These are phyloP conservation scores for Bufo gargarizans DNA, from an alignment of 2,113 vertebrate genomes.

Conservation along the genomic window DNA sequence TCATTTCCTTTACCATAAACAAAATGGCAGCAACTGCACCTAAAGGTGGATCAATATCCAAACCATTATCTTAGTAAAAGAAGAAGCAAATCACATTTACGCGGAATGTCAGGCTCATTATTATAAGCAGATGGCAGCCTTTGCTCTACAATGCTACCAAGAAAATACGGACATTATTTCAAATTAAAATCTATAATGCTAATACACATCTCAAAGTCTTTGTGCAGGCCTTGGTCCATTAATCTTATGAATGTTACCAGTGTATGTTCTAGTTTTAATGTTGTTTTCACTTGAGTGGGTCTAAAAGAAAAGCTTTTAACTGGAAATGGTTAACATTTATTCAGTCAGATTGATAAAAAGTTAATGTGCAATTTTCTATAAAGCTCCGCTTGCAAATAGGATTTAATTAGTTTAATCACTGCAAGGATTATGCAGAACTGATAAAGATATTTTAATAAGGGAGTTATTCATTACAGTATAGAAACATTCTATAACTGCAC, in stretches of 20 bases:
- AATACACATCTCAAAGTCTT: constrained; percentile 81
- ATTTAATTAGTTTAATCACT: constrained; percentile 59
- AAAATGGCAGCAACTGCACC: constrained; percentile 78
- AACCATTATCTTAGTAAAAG: constrained; percentile 86
- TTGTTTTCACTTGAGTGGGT: constrained; percentile 75
- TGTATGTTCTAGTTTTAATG: constrained; percentile 63
- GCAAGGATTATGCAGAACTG: not conserved
- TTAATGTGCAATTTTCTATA: constrained; percentile 75
- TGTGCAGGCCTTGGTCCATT: constrained; percentile 79
- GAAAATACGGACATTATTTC: constrained; percentile 90
- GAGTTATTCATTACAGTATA: constrained; percentile 4
- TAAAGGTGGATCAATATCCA: constrained; percentile 88
- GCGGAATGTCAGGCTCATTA: constrained; percentile 91
- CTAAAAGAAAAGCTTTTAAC: constrained; percentile 73
- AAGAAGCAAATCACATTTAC: constrained; percentile 88
- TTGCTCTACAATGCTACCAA: constrained; percentile 81
- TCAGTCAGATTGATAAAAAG: constrained; percentile 75
- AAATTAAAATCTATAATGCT: constrained; percentile 98
- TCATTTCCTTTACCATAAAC: constrained; percentile 75
- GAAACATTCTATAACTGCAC: not conserved
- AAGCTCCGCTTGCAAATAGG: constrained; percentile 69
- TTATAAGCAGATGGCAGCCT: constrained; percentile 92
- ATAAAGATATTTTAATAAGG: constrained; percentile 23
- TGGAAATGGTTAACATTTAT: constrained; percentile 73
- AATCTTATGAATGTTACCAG: constrained; percentile 75